Evolutionary conservation across 2,797 vertebrate genomes (phyloP).

Genomic region (Craterocephalus amniculus): DNA sequence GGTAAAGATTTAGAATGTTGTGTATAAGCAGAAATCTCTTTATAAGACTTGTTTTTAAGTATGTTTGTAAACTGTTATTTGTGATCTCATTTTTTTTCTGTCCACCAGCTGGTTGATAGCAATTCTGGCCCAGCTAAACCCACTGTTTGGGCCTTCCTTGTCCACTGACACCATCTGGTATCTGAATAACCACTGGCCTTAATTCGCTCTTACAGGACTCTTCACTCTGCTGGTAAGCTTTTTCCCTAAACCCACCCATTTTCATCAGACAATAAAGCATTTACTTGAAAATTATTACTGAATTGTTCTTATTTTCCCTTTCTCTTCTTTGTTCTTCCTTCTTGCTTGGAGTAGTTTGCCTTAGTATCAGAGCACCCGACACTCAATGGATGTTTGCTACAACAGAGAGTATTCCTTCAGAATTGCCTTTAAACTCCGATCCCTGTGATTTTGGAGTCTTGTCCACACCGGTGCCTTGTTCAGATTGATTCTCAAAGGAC

Average conservation of each 20-base stretch:
- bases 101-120: constrained; percentile 95
- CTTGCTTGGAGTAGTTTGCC: constrained; percentile 10
- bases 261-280: not conserved
- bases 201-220: constrained; percentile 37
- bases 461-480: constrained; percentile 55
- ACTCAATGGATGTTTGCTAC: constrained; percentile 30
- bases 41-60: no score
- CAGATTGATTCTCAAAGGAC: constrained; percentile 49
- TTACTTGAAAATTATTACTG: fast-evolving
- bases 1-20: not conserved
- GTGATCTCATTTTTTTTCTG: constrained; percentile 46
- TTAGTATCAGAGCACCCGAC: constrained; percentile 27
- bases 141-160: constrained; percentile 92
- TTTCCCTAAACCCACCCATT: not conserved
- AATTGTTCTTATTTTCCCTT: not conserved
- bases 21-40: not conserved
- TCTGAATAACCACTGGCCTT: constrained; percentile 89
- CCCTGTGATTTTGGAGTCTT: constrained; percentile 34
- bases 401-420: constrained; percentile 49
- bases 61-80: not conserved
- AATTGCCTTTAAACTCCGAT: constrained; percentile 50
- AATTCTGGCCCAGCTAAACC: constrained; percentile 96
- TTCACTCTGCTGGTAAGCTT: constrained; percentile 44
- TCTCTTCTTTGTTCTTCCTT: not conserved
- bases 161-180: constrained; percentile 91